These are phyloP conservation scores for Campaea margaritaria DNA, from an alignment of 2,888 invertebrate genomes.

Conservation along the genomic window DNA sequence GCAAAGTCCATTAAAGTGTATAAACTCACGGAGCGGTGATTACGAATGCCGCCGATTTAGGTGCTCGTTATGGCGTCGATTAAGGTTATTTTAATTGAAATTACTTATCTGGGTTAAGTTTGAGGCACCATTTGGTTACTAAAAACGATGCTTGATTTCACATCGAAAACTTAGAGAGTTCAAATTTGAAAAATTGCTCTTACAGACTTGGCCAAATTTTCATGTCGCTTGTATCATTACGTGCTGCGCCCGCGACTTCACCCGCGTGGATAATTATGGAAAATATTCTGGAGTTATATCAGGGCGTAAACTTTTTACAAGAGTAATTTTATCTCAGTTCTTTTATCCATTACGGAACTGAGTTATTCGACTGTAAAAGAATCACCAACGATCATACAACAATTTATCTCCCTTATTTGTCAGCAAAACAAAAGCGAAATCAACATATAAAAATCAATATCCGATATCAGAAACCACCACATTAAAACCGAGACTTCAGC, in stretches of 20 bases:
- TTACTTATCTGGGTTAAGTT: conserved; percentile 45
- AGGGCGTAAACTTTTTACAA: too few species aligned
- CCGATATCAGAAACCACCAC: neutral
- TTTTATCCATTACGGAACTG: too few species aligned
- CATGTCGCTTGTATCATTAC: too few species aligned
- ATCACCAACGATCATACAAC: too few species aligned
- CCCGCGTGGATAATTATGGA: neutral
- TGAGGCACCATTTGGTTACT: conserved; percentile 50
- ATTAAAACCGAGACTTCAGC: conserved; percentile 17
- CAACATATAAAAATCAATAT: neutral
- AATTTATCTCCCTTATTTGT: too few species aligned
- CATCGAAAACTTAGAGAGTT: neutral
- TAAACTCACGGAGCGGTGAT: conserved; percentile 79
- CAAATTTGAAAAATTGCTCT: neutral
- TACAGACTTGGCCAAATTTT: neutral
- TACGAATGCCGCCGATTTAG: conserved; percentile 80
- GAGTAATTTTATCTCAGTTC: too few species aligned
- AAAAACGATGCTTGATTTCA: conserved; percentile 21
- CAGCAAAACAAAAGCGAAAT: too few species aligned
- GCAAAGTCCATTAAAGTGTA: conserved; percentile 83
- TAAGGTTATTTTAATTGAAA: conserved; percentile 78
- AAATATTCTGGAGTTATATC: too few species aligned
- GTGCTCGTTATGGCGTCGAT: conserved; percentile 75
- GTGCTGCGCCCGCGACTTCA: neutral
- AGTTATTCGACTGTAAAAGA: too few species aligned